Evolutionary conservation across 2,797 vertebrate species (phyloP), one percentile per base, ranked within the genome.

Genomic region (Pyrocephalus nanus): DNA sequence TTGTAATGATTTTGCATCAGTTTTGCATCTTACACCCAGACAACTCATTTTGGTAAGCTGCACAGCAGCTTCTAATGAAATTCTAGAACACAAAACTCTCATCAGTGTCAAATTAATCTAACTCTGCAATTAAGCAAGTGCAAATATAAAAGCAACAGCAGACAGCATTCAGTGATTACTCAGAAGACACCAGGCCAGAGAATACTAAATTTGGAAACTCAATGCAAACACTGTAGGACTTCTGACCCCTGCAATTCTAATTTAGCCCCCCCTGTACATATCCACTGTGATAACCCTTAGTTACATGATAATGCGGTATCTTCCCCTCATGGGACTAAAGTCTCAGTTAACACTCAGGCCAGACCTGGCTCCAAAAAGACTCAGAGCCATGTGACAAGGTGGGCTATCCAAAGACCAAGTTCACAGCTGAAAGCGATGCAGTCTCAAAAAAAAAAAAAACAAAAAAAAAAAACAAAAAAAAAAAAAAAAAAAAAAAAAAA

Each of bases 161-260:
- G 61, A 70, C 8, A 4, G 20, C 36, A 73, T 47, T 65, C 75
- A 92, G 5, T 3, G 38, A 83, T 50, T 75, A 61, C 66, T 78
- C 70, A 69, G 48, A 80, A 88, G 30, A 86, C 95, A 92, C n/a
- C 5, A 75, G 73, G 73, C 62, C 79, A 95, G 38, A 90, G 42
- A 87, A 77, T 7, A 86, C 12, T 38, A 87, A 42, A 34, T 76
- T 55, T 73, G 75, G 51, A 82, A 92, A 86, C 43, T 86, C 76
- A 53, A 3, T 11, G 38, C 36, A 91, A 91, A 81, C 36, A 43
- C 0, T 53, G 55, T 12, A 82, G 32, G 20, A 80, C 47, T 89
- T 79, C 36, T 40, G 53, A 77, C 40, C 71, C 75, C 55, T 64
- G 36, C 22, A 53, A 38, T 17, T 60, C 73, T 47, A 40, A 74